Evolutionary conservation across 1,140 invertebrate genomes (phyloP), one percentile per base, ranked within the genome.

Genomic region (Drosophila subobscura): DNA sequence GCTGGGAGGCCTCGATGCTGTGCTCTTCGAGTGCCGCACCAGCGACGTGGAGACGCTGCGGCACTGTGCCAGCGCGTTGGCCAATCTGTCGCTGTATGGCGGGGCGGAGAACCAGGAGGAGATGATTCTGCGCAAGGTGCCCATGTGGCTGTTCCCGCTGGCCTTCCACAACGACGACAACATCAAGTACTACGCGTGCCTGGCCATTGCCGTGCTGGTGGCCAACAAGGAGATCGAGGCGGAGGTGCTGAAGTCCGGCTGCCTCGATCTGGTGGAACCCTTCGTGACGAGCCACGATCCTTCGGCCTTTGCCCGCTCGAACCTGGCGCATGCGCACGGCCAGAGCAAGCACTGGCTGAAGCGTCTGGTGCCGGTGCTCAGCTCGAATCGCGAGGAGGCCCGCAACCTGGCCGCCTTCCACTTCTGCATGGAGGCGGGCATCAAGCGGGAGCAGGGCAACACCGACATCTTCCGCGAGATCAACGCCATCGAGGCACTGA

Each of bases 211-310:
- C 8, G 97, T 98, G 41, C 93, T 99, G 40, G 98, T 99, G 5
- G 98, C 98, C 4, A 99, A 99, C 91, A 99, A 99, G 90, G 98
- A 99, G 93, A 97, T 99, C 60, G 98, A 99, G 93, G 97, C 97
- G 0, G 97, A 97, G 10, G 98, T 99, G 1, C 92, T 98, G 3
- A 97, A 98, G 91, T 99, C 98, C 0, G 98, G 98, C 4, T 99
- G 98, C 0, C 92, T 99, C 54, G 96, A 98, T 81, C 94, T 99
- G 22, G 98, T 99, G 2, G 98, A 99, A 91, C 98, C 98, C 0
- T 99, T 99, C 90, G 96, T 99, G 2, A 97, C 96, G 7, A 94
- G 95, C 6, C 98, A 99, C 89, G 97, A 97, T 92, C 98, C 99
- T 4, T 96, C 96, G 27, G 96, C 98, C 80, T 99, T 99, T 93